Evolutionary conservation across 1,140 invertebrate species (phyloP).

Genomic region (Neodiprion pinetum): DNA sequence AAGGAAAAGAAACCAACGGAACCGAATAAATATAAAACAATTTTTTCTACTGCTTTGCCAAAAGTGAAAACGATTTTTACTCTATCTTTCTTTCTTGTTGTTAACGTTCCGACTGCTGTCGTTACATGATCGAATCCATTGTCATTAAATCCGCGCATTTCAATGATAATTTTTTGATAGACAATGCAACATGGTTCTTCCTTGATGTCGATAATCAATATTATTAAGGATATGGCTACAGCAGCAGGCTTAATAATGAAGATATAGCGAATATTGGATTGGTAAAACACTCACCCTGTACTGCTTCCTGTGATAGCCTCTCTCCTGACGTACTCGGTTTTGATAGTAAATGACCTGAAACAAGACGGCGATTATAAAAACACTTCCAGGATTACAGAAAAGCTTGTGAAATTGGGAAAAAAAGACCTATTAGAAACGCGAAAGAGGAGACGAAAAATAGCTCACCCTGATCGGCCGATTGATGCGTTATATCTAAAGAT

Average conservation of each 20-base stretch:
- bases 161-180: no score
- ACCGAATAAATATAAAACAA: no score
- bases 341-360: conserved; percentile 56
- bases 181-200: no score
- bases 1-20: no score
- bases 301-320: conserved; percentile 55
- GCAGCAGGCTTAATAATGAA: conserved; percentile 35
- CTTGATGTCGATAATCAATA: background rate
- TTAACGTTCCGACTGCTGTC: no score
- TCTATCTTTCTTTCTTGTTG: no score
- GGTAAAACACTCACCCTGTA: conserved; percentile 57
- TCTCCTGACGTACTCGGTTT: conserved; percentile 61
- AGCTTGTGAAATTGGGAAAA: background rate
- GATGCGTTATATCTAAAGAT: conserved; percentile 48
- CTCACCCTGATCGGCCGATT: conserved; percentile 55
- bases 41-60: no score
- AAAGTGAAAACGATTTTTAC: no score
- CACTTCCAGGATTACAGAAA: conserved; percentile 21
- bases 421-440: background rate
- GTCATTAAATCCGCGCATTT: no score
- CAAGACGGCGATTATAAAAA: conserved; percentile 24
- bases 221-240: conserved; percentile 27
- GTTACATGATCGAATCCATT: no score
- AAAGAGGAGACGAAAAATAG: conserved; percentile 23
- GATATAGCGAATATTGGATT: conserved; percentile 29